Conservation (phyloP, 2,797 vertebrate species). For the Tenualosa ilisha region DNA sequence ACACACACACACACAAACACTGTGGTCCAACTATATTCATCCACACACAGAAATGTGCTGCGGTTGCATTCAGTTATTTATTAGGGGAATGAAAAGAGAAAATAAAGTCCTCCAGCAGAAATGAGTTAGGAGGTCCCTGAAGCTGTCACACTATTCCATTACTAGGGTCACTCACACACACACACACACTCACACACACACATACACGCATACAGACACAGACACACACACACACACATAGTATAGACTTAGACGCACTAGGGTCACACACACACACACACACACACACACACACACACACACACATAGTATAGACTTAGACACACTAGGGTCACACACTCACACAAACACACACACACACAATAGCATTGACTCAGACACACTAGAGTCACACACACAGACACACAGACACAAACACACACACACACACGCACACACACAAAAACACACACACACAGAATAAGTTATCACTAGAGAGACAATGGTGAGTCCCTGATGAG, state of each 20-base stretch:
- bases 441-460: not conserved
- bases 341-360: constrained; percentile 13
- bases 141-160: constrained; percentile 11
- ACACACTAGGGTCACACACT: not conserved
- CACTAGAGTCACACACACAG: not conserved
- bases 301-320: too few species aligned
- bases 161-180: not conserved
- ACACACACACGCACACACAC: not conserved
- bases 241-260: too few species aligned
- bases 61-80: not conserved
- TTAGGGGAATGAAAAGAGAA: constrained; percentile 11
- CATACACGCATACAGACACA: not conserved
- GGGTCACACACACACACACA: not conserved
- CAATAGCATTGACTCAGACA: not conserved
- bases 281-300: too few species aligned
- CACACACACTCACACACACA: too few species aligned
- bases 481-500: not conserved
- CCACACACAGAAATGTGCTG: constrained; percentile 2
- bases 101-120: constrained; percentile 13
- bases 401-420: not conserved
- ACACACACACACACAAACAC: not conserved
- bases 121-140: not conserved
- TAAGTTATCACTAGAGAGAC: not conserved
- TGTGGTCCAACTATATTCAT: not conserved
- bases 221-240: too few species aligned